phyloP scores from a whole-genome alignment of 1,140 invertebrate species.

The Cardiocondyla obscurior region DNA sequence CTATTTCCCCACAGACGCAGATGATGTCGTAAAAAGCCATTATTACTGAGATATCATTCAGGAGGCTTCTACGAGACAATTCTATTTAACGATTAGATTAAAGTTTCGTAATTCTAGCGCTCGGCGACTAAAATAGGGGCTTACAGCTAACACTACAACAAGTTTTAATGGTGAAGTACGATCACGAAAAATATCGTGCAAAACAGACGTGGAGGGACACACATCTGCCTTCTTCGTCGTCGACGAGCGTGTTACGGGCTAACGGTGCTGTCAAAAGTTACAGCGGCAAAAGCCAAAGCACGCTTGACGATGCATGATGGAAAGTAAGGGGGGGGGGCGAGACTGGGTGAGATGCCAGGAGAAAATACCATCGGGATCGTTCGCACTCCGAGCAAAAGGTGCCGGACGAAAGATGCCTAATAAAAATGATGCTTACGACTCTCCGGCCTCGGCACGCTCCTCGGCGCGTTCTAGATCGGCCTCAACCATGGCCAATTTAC shows the following conservation, averaged over 20 bases:
- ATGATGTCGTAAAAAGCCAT: constrained; percentile 22
- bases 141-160: not conserved
- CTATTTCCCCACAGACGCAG: not conserved
- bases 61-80: not conserved
- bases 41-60: constrained; percentile 10
- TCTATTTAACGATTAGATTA: not conserved
- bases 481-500: constrained; percentile 99
- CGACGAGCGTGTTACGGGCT: not conserved
- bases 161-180: constrained; percentile 1
- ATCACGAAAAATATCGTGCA: constrained; percentile 25
- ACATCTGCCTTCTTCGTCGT: not conserved
- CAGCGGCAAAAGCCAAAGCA: not conserved
- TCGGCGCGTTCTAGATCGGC: constrained; percentile 99
- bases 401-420: constrained; percentile 55
- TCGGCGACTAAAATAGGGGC: not conserved
- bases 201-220: not conserved
- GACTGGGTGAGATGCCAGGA: not conserved
- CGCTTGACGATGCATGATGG: constrained; percentile 16
- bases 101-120: constrained; percentile 8
- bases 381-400: constrained; percentile 23
- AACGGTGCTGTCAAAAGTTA: constrained; percentile 44
- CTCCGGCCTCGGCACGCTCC: constrained; percentile 99
- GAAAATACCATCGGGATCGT: constrained; percentile 42
- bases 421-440: constrained; percentile 94
- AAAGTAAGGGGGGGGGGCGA: not conserved